A percentile compares a stretch with the other conserved stretches of the same genome.
These are phyloP conservation scores for Anthrax anthrax DNA, from an alignment of 2,888 invertebrate genomes.

Conservation along the genomic window DNA sequence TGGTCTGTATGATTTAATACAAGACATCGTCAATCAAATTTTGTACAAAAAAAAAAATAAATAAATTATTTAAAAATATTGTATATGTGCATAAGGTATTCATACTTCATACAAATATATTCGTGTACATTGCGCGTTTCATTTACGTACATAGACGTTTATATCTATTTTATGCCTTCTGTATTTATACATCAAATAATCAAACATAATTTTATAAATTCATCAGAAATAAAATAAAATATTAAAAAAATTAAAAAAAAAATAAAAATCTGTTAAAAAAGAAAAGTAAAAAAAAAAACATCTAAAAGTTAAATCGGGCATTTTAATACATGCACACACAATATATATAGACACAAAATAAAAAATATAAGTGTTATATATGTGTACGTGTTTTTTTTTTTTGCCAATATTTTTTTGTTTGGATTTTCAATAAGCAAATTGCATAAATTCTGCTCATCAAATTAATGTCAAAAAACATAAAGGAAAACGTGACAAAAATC, in stretches of 20 bases:
- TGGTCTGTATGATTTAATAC: not conserved
- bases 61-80: too few relatives aligned
- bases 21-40: not conserved
- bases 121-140: too few relatives aligned
- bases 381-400: not conserved
- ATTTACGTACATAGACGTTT: not conserved
- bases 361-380: too few relatives aligned
- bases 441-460: constrained; percentile 20
- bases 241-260: too few relatives aligned
- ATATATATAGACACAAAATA: too few relatives aligned
- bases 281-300: not conserved
- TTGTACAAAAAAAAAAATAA: too few relatives aligned
- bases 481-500: constrained; percentile 18
- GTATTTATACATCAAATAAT: too few relatives aligned
- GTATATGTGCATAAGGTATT: too few relatives aligned
- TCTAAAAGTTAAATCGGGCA: not conserved
- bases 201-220: not conserved
- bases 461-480: constrained; percentile 21
- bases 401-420: constrained; percentile 9
- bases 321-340: too few relatives aligned
- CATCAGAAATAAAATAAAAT: too few relatives aligned
- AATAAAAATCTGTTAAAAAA: not conserved
- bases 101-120: too few relatives aligned
- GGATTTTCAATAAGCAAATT: constrained; percentile 20
- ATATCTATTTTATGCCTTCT: too few relatives aligned